phyloP scores from a whole-genome alignment of 2,113 vertebrate species.

The Anhinga rufa region DNA sequence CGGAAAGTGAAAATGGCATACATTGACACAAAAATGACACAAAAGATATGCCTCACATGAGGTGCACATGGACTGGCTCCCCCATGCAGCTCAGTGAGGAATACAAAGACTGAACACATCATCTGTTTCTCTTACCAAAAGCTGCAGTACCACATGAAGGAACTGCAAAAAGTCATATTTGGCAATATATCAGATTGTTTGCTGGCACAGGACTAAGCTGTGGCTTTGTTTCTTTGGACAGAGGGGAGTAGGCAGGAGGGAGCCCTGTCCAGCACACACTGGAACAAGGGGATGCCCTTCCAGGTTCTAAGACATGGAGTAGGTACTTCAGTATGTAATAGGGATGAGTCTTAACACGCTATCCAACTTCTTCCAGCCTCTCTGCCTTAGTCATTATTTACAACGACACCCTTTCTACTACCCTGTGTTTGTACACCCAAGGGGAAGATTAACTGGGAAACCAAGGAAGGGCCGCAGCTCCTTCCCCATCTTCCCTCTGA shows the following conservation, averaged over 20 bases:
- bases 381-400: neutral
- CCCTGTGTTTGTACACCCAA: neutral
- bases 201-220: neutral
- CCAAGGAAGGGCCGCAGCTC: neutral
- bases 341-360: neutral
- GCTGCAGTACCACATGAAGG: neutral
- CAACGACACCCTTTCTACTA: accelerated
- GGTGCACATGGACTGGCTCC: accelerated
- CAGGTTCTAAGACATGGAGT: neutral
- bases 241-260: neutral
- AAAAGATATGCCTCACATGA: neutral
- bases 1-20: neutral
- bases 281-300: neutral
- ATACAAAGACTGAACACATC: neutral
- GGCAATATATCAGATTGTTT: neutral
- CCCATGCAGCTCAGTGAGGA: neutral
- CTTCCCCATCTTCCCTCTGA: neutral
- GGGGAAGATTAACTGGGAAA: neutral
- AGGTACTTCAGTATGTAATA: neutral
- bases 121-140: neutral
- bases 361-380: neutral
- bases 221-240: neutral
- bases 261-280: neutral
- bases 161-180: neutral
- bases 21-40: neutral